Base-by-base conservation (phyloP, 2,797 vertebrate species). In the Megalops cyprinoides region DNA sequence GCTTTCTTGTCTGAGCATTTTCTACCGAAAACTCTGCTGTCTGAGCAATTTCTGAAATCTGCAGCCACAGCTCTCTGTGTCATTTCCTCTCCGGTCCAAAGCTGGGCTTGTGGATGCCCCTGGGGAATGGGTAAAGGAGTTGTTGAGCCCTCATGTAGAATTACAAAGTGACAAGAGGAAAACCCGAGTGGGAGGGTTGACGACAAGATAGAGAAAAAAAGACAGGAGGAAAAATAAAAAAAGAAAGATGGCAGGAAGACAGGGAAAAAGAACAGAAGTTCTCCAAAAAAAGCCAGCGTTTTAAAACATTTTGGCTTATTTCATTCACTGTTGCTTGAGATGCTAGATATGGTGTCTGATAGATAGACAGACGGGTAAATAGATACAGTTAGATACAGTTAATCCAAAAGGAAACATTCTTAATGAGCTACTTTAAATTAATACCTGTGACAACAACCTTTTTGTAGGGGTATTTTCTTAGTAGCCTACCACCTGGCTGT, bases 371-470 rank as follows among this genome's bases (percentile, higher is more conserved):
- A 92, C 86, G 37, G 31, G 84, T 82, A 84, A 83, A 81, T 88
- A 89, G 90, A 86, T 84, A 90, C 83, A 87, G 84, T 84, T 80
- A 85, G 53, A 78, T 85, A 88, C 71, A 82, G 88, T 87, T 91
- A 90, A 90, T 89, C 86, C 85, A 84, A 93, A 90, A 87, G 89
- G 87, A 87, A 88, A 93, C 89, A 86, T 86, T 84, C 81, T 82
- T 82, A 39, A 90, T 91, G 90, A 94, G 91, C 90, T 93, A 93
- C 90, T 84, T 88, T 87, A 88, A 86, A 85, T 82, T 83, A 87
- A 90, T 85, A 87, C 87, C 92, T 89, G 88, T 89, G 84, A 84
- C 79, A 87, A 86, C 87, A 87, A 87, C 89, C 82, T 85, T 87
- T 80, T 87, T 84, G 42, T 82, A 73, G 18, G 46, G 28, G 82